Conservation (phyloP, 2,888 invertebrate species). For the Lordiphosa fenestrarum region DNA sequence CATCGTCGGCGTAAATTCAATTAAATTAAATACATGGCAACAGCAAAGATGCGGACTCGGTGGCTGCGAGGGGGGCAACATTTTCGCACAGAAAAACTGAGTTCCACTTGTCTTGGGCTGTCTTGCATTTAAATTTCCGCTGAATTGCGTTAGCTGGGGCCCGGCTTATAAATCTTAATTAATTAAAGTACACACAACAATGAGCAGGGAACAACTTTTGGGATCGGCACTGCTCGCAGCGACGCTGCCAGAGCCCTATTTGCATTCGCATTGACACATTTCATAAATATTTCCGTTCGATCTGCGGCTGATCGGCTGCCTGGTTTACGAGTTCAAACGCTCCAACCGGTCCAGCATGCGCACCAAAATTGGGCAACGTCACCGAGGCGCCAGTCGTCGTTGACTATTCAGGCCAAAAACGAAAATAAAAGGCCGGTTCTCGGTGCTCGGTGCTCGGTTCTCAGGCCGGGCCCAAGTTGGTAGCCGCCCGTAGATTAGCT, state of each 20-base stretch:
- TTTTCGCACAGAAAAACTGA: constrained; percentile 49
- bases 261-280: constrained; percentile 1
- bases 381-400: constrained; percentile 39
- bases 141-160: constrained; percentile 48
- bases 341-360: constrained; percentile 55
- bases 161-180: constrained; percentile 72
- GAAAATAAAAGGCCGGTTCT: constrained; percentile 2
- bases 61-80: constrained; percentile 2
- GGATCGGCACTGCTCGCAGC: no score
- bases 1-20: constrained; percentile 64
- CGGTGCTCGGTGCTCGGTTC: constrained; percentile 10
- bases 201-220: constrained; percentile 15
- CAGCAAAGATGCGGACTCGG: constrained; percentile 18
- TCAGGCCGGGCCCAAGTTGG: constrained; percentile 49
- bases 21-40: constrained; percentile 73
- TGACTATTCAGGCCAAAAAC: constrained; percentile 5
- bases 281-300: constrained; percentile 8
- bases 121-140: constrained; percentile 71
- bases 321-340: constrained; percentile 35
- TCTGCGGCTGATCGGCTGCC: background rate
- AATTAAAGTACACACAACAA: constrained; percentile 68
- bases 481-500: constrained; percentile 65
- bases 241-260: no score
- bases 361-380: constrained; percentile 66
- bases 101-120: constrained; percentile 44